Evolutionary conservation across 2,888 invertebrate genomes (phyloP).

Genomic region (Lampropteryx suffumata): DNA sequence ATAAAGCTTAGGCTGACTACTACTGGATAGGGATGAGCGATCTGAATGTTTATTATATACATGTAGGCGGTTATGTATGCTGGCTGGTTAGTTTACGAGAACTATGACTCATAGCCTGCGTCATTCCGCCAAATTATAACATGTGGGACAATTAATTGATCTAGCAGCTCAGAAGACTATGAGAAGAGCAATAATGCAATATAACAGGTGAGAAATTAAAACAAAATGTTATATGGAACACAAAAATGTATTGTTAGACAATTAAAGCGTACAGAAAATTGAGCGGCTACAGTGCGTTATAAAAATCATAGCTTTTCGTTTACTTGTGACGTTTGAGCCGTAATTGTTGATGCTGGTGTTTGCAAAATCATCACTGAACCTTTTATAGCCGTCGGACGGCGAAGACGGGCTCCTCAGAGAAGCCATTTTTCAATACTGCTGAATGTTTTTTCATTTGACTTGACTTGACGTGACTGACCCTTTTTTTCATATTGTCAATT

Average conservation of each 20-base stretch:
- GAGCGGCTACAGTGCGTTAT: conserved; percentile 74
- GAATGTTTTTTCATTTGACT: conserved; percentile 43
- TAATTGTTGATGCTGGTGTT: conserved; percentile 83
- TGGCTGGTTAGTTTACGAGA: conserved; percentile 47
- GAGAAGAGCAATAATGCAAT: conserved; percentile 40
- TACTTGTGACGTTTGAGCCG: conserved; percentile 85
- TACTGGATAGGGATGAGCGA: conserved; percentile 31
- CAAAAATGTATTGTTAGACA: conserved; percentile 76
- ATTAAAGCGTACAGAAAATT: conserved; percentile 69
- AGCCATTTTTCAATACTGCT: conserved; percentile 80
- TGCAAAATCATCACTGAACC: conserved; percentile 84
- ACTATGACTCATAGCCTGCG: conserved; percentile 65
- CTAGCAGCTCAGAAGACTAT: conserved; percentile 35
- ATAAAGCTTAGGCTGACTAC: conserved; percentile 32
- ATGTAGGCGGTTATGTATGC: conserved; percentile 22
- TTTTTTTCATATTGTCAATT: conserved; percentile 2
- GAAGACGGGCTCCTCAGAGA: conserved; percentile 82
- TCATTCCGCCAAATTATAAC: conserved; percentile 52
- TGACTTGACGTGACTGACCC: too few species aligned
- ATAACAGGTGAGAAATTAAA: conserved; percentile 63
- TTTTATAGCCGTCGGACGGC: conserved; percentile 85
- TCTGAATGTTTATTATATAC: conserved; percentile 51
- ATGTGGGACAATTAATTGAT: conserved; percentile 49
- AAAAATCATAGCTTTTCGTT: conserved; percentile 72
- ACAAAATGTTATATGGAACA: conserved; percentile 71